Conservation (phyloP, 2,113 vertebrate genomes). For the Xiphophorus hellerii region DNA sequence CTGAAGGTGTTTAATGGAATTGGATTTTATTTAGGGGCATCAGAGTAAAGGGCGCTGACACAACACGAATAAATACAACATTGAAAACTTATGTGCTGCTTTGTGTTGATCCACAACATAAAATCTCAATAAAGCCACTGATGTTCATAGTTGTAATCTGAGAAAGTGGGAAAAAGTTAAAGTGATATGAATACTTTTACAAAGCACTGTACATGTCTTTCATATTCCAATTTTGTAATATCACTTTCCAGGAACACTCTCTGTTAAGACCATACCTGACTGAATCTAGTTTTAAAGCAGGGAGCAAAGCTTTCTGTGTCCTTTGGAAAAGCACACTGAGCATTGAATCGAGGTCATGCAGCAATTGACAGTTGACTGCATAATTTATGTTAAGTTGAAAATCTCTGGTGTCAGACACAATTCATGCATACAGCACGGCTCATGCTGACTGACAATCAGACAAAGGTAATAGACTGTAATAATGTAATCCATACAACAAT, state of each 20-base stretch:
- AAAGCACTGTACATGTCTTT: constrained; percentile 38
- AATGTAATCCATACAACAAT: constrained; percentile 35
- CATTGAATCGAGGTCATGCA: constrained; percentile 68
- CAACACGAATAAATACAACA: not conserved
- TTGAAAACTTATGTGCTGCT: no score
- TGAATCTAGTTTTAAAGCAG: constrained; percentile 61
- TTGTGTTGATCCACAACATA: no score
- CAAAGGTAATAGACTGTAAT: constrained; percentile 56
- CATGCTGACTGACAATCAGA: constrained; percentile 44
- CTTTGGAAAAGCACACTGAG: constrained; percentile 61
- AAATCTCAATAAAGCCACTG: no score
- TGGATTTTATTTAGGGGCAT: not conserved
- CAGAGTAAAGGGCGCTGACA: not conserved
- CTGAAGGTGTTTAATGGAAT: not conserved
- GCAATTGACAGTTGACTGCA: constrained; percentile 78
- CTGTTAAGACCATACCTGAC: constrained; percentile 64
- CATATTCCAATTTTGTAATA: constrained; percentile 56
- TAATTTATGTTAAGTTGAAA: constrained; percentile 79
- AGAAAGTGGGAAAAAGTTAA: not conserved
- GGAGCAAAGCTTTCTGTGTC: constrained; percentile 60
- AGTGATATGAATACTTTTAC: not conserved
- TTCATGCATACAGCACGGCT: constrained; percentile 63
- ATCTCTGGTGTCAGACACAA: constrained; percentile 66
- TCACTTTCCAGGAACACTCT: constrained; percentile 64
- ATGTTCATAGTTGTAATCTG: no score